phyloP scores from a whole-genome alignment of 1,140 invertebrate species.

The Pseudomyrmex concolor region DNA sequence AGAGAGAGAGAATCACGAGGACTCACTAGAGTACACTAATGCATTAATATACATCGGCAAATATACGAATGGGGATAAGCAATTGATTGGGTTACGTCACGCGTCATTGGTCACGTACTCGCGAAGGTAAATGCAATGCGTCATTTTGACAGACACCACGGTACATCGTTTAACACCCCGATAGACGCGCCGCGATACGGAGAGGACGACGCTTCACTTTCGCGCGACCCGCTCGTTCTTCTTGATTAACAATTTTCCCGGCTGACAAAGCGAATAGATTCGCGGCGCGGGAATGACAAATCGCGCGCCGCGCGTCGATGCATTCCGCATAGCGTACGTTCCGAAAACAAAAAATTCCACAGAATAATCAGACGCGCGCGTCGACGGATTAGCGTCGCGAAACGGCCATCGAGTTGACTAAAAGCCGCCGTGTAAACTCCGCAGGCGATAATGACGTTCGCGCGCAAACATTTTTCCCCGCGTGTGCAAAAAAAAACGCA shows the following conservation, averaged over 20 bases:
- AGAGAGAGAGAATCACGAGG: conserved; percentile 51
- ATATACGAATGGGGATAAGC: conserved; percentile 71
- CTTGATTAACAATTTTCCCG: conserved; percentile 40
- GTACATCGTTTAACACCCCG: conserved; percentile 64
- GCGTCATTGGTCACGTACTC: conserved; percentile 69
- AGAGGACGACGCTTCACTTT: conserved; percentile 49
- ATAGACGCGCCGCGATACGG: not conserved
- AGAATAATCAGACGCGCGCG: conserved; percentile 40
- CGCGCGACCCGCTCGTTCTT: conserved; percentile 14
- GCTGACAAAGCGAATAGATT: conserved; percentile 25
- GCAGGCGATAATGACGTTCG: conserved; percentile 52
- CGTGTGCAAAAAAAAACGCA: conserved; percentile 28
- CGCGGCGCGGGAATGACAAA: conserved; percentile 38
- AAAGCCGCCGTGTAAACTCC: conserved; percentile 54
- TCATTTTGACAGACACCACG: conserved; percentile 68
- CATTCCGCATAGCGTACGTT: not conserved
- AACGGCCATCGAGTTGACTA: conserved; percentile 40
- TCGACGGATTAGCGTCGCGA: conserved; percentile 36
- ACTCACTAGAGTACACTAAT: conserved; percentile 55
- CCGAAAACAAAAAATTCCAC: not conserved
- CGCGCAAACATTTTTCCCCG: conserved; percentile 39
- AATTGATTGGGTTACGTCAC: conserved; percentile 73
- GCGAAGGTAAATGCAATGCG: conserved; percentile 65
- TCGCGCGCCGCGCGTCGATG: not conserved
- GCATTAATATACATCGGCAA: conserved; percentile 66